A percentile compares a stretch with the other conserved stretches of the same genome.
Evolutionary conservation across 2,113 vertebrate genomes (phyloP).

Genomic region (Ameiurus melas): DNA sequence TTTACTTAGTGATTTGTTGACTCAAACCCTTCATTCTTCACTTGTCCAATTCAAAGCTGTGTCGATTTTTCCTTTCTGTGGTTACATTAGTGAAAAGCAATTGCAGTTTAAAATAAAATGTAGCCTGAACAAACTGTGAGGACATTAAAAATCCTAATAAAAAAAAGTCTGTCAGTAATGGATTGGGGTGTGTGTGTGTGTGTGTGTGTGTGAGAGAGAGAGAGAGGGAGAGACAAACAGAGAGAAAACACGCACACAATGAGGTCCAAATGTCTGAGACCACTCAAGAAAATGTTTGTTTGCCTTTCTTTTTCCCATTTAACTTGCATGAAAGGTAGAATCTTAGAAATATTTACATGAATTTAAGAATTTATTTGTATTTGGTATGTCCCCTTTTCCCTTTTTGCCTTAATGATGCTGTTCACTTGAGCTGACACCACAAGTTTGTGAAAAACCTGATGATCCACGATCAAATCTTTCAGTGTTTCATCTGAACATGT

Average conservation of each 20-base stretch:
- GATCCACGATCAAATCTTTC: not conserved
- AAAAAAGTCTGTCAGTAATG: too few species aligned
- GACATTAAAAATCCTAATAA: not conserved
- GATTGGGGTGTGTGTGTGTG: too few species aligned
- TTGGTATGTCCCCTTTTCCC: not conserved
- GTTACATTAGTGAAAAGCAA: not conserved
- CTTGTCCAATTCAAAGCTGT: not conserved
- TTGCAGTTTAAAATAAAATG: not conserved
- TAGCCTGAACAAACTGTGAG: not conserved
- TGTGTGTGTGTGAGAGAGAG: too few species aligned
- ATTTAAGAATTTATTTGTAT: not conserved
- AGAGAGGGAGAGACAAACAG: too few species aligned
- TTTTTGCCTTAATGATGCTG: not conserved
- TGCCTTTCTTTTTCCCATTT: too few species aligned
- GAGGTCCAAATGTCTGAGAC: not conserved
- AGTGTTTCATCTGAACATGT: not conserved
- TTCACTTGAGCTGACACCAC: not conserved
- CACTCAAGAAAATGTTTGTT: too few species aligned
- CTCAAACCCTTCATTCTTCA: not conserved
- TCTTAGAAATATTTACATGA: too few species aligned
- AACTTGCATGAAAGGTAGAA: not conserved
- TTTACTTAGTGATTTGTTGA: not conserved
- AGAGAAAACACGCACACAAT: too few species aligned
- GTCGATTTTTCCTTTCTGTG: not conserved
- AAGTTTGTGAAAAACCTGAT: not conserved